Conservation (phyloP, 2,888 invertebrate genomes). For the Drosophila mimica region DNA sequence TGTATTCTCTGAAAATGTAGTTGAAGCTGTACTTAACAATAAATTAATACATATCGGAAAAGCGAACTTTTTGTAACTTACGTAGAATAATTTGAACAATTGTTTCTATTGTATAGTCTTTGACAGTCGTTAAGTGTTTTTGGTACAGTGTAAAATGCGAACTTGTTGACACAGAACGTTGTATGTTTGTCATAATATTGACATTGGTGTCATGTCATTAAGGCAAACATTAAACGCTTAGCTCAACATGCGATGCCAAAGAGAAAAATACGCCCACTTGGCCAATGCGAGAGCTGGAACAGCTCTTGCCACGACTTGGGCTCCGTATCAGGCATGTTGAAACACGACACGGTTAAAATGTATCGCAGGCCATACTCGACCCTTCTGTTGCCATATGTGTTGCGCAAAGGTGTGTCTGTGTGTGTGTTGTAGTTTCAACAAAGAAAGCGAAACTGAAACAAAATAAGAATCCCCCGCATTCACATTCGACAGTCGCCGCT, state of each 20-base stretch:
- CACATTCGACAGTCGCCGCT: conserved; percentile 68
- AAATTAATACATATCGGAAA: background rate
- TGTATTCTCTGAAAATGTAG: background rate
- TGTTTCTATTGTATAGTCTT: background rate
- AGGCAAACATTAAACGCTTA: conserved; percentile 74
- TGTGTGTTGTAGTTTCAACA: conserved; percentile 46
- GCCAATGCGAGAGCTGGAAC: conserved; percentile 30
- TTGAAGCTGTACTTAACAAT: background rate
- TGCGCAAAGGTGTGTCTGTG: conserved; percentile 12
- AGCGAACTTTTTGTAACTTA: background rate
- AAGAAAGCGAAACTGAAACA: conserved; percentile 46
- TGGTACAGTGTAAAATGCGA: conserved; percentile 52
- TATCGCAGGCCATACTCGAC: conserved; percentile 59
- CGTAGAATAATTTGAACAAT: background rate
- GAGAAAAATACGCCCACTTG: conserved; percentile 21
- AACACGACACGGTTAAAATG: conserved; percentile 68
- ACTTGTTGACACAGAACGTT: conserved; percentile 72
- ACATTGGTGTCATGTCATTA: conserved; percentile 80
- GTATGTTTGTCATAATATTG: conserved; percentile 71
- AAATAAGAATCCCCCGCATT: conserved; percentile 56
- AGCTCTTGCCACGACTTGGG: conserved; percentile 29
- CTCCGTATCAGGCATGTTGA: conserved; percentile 43
- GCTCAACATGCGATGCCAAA: conserved; percentile 57
- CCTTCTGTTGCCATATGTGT: conserved; percentile 39
- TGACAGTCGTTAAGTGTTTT: conserved; percentile 3